Evolutionary conservation across 2,113 vertebrate species (phyloP), one percentile per base, ranked within the genome.

Genomic region (Catharus bicknelli): DNA sequence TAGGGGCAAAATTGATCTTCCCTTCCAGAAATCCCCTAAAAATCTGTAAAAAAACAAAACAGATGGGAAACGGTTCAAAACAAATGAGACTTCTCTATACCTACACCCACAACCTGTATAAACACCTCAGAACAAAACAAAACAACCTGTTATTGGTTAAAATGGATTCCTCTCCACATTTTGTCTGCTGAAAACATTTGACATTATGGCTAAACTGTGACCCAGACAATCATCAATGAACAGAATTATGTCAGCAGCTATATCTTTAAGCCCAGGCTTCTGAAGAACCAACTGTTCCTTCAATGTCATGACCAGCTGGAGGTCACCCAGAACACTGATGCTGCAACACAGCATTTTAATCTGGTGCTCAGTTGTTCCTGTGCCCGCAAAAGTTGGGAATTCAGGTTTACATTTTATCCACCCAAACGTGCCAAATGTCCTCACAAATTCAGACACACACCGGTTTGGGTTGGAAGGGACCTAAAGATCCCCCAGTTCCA

Each of bases 21-120:
- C 99, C 99, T 90, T 99, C 99, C 86, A 99, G 97, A 94, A 99
- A 99, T 48, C 98, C 98, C 79, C 98, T 97, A 94, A 99, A 99
- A 83, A 99, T 97, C 99, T 99, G 96, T 80, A 92, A 89, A 93
- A 93, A 93, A 93, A 81, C 55, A 91, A 74, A 83, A 81, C 76
- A 88, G 86, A 92, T 47, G 66, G 91, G 32, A 72, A 94, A 74
- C 79, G 83, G 92, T 61, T 59, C 73, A 59, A 88, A 94, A 83
- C 59, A 51, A 40, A 90, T 73, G 21, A 74, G 48, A 86, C 67
- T 38, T 74, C 66, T 79, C 53, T 68, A 45, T 72, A 90, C 36
- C 55, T 63, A 74, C 36, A 62, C 29, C 30, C 58, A 87, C 67
- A 62, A 69, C 32, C 29, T 68, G 45, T 21, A 61, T 5, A 63